A percentile compares a stretch with the other conserved stretches of the same genome.
Evolutionary conservation across 1,140 invertebrate species (phyloP).

Genomic region (Drosophila kepulauana): DNA sequence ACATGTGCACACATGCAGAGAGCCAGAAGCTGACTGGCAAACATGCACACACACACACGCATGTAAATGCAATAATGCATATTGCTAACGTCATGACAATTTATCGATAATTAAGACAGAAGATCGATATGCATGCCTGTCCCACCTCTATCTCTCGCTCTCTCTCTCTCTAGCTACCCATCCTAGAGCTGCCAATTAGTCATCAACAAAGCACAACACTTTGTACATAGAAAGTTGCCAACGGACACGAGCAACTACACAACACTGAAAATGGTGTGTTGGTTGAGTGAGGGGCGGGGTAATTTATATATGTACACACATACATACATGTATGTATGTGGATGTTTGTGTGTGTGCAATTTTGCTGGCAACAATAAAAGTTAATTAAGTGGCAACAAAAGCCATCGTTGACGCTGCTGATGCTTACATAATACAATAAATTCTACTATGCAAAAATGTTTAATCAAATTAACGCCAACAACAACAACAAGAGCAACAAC

Average conservation of each 20-base stretch:
- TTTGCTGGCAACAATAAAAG: constrained; percentile 61
- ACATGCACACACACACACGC: constrained; percentile 1
- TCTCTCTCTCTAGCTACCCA: background rate
- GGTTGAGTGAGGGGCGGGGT: background rate
- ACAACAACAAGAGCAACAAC: background rate
- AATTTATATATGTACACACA: no score
- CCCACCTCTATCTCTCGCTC: no score
- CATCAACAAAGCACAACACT: constrained; percentile 12
- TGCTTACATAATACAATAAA: constrained; percentile 50
- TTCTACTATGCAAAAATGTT: constrained; percentile 21
- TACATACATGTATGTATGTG: no score
- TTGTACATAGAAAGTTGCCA: constrained; percentile 38
- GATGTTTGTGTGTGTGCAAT: background rate
- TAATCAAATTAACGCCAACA: constrained; percentile 42
- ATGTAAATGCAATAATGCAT: constrained; percentile 27
- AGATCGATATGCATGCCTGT: constrained; percentile 38
- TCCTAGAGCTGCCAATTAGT: constrained; percentile 37
- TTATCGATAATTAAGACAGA: constrained; percentile 46
- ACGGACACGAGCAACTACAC: constrained; percentile 23
- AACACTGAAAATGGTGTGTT: constrained; percentile 9
- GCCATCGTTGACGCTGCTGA: constrained; percentile 9
- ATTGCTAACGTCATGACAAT: constrained; percentile 38
- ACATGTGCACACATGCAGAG: background rate
- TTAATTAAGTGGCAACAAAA: constrained; percentile 61
- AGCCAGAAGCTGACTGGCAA: background rate